Evolutionary conservation across 2,888 invertebrate species (phyloP).

Genomic region (Drosophila melanocephala): DNA sequence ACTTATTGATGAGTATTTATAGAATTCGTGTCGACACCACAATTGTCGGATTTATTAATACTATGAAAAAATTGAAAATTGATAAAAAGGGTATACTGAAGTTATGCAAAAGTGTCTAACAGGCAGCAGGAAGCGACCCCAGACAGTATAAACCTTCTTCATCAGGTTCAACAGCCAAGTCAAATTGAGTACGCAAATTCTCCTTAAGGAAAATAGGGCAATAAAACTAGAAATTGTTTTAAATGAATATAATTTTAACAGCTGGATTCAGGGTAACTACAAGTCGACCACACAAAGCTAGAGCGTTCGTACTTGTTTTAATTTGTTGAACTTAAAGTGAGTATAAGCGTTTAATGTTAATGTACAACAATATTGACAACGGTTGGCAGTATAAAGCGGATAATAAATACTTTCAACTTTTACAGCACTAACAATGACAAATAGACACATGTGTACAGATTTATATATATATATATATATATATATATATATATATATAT

Average conservation of each 20-base stretch:
- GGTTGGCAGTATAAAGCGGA: constrained; percentile 16
- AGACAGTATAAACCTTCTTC: neutral
- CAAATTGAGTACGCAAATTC: neutral
- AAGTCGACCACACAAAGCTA: neutral
- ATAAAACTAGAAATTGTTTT: neutral
- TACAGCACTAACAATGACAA: constrained; percentile 8
- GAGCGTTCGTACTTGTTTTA: neutral
- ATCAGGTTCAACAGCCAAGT: neutral
- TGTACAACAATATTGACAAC: constrained; percentile 17
- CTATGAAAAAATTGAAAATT: neutral
- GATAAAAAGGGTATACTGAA: neutral
- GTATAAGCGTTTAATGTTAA: constrained; percentile 6
- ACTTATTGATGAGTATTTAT: constrained; percentile 4
- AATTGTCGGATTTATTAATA: constrained; percentile 5
- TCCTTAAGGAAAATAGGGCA: neutral
- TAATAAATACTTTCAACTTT: constrained; percentile 36
- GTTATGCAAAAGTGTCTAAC: neutral
- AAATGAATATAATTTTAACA: neutral
- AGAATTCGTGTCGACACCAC: constrained; percentile 3
- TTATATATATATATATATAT: neutral
- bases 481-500: constrained; percentile 15
- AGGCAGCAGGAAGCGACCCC: neutral
- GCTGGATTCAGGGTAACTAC: neutral
- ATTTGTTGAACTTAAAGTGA: constrained; percentile 13
- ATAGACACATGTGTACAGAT: neutral